Evolutionary conservation across 2,888 invertebrate species (phyloP), one percentile per base, ranked within the genome.

Genomic region (Prostheceraeus crozeri): DNA sequence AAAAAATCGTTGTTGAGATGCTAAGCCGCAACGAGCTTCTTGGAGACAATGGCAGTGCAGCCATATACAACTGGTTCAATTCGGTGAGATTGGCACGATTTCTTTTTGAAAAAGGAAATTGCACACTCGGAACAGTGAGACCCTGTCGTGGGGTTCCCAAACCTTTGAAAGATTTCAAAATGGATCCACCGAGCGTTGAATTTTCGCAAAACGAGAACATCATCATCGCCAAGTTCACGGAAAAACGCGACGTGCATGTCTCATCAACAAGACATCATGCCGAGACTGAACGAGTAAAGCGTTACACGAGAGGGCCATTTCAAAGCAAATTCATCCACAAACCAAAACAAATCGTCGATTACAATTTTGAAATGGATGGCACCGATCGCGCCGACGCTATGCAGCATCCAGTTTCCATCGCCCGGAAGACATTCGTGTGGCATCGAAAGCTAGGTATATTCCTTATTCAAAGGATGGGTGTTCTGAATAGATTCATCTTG

Each of bases 1-100:
- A 48, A 48, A 48, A 48, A 48, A 10, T 48, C 28, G 48, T 48
- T 16, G 48, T 48, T 48, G 48, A 48, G 28, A 23, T 48, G 28
- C 48, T 48, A 25, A 30, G 28, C 25, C 23, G 23, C 23, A 48
- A 30, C 28, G 8, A 48, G 27, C 11, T 48, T 4, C 14, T 48
- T 23, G 28, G 28, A 23, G 28, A 48, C 23, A 4, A 30, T 48
- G 6, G 23, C 28, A 25, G 27, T 48, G 48, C 28, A 25, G 28
- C 48, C 28, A 30, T 48, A 25, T 23, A 48, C 28, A 48, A 48
- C 48, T 48, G 48, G 48, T 48, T 48, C 48, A 25, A 30, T 48
- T 48, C 48, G 28, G 28, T 30, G 23, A 48, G 48, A 30, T 30
- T 48, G 48, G 48, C 48, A 10, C 23, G 28, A 48, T 48, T 10